Conservation (phyloP, 2,888 invertebrate species). For the Heliconius ethilla region DNA sequence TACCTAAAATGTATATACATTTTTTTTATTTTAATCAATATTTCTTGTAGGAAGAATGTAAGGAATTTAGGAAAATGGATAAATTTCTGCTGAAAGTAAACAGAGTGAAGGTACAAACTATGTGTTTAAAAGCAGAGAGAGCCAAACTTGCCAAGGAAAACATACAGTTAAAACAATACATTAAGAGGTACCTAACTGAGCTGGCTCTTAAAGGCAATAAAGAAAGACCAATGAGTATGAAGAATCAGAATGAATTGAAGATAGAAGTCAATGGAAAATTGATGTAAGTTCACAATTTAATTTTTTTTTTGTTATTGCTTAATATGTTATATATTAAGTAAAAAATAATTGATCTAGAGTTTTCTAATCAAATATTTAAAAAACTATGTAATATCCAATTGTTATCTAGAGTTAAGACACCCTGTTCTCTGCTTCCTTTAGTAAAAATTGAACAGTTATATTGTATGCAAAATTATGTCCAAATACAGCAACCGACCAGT, state of each 20-base stretch:
- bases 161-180: slow-evolving; percentile 80
- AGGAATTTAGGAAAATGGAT: slow-evolving; percentile 83
- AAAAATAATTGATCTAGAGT: not conserved
- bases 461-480: slow-evolving; percentile 4
- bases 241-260: slow-evolving; percentile 54
- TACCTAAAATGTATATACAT: not conserved
- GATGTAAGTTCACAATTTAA: slow-evolving; percentile 32
- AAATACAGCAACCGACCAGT: slow-evolving; percentile 72
- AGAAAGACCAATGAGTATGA: slow-evolving; percentile 65
- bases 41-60: slow-evolving; percentile 68
- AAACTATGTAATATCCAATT: not conserved
- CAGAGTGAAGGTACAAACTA: slow-evolving; percentile 69
- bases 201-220: slow-evolving; percentile 76
- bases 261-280: slow-evolving; percentile 48
- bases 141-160: slow-evolving; percentile 83
- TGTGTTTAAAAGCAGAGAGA: slow-evolving; percentile 71
- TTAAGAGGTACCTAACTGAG: slow-evolving; percentile 84
- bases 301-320: no score
- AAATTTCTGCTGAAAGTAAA: slow-evolving; percentile 85
- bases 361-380: not conserved
- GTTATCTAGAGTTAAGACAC: not conserved
- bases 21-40: not conserved
- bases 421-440: not conserved
- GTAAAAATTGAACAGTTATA: not conserved
- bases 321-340: not conserved